Conservation (phyloP, 2,797 vertebrate genomes). For the Lacerta bilineata region DNA sequence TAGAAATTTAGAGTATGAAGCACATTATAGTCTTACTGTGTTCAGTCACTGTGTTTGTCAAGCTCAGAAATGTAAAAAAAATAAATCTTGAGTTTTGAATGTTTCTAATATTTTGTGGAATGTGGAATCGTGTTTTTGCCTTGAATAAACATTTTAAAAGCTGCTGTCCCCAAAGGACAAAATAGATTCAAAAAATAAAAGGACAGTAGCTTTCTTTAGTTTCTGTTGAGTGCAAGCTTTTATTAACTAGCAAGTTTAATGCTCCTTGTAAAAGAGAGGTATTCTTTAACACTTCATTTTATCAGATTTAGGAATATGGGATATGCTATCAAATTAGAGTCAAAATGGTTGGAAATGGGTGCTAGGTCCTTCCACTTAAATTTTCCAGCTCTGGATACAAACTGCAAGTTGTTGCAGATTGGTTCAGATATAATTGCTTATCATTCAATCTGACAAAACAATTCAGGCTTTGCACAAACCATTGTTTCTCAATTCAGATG, state of each 20-base stretch:
- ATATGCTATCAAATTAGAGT: neutral
- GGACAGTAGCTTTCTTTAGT: neutral
- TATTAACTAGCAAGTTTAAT: neutral
- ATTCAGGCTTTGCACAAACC: neutral
- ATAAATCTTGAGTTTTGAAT: neutral
- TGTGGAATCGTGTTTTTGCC: too few species aligned
- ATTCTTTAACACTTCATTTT: neutral
- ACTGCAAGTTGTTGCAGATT: neutral
- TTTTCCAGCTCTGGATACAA: neutral
- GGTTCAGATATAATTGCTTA: neutral
- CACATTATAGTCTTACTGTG: neutral
- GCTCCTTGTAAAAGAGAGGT: neutral
- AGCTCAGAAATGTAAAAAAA: constrained; percentile 1
- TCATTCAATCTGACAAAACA: neutral
- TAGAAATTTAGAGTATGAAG: neutral
- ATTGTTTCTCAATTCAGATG: neutral
- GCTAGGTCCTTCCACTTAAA: neutral
- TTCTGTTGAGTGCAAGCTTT: neutral
- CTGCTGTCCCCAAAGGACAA: neutral
- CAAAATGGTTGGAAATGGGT: neutral
- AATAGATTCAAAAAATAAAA: neutral
- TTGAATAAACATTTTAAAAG: neutral
- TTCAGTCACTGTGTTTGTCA: neutral
- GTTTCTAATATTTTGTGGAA: neutral
- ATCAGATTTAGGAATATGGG: neutral